Percentiles rank a stretch among this genome's conserved stretches.
Evolutionary conservation across 2,113 vertebrate species (phyloP).

Genomic region (Laticauda colubrina): DNA sequence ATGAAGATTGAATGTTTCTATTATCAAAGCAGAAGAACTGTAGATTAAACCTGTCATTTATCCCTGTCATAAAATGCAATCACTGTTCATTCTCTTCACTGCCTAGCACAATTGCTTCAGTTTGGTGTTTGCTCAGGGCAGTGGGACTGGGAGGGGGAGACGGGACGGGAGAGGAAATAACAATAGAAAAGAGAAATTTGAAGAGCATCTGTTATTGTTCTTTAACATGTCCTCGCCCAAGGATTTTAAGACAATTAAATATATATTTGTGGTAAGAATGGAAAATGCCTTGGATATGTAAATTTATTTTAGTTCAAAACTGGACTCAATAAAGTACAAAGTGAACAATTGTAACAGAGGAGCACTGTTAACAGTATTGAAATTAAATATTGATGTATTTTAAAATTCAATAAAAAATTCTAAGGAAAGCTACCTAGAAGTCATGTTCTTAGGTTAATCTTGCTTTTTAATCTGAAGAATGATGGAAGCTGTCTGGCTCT

Average conservation of each 20-base stretch:
- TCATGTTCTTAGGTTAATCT: conserved; percentile 68
- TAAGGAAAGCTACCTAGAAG: conserved; percentile 59
- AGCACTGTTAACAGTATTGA: conserved; percentile 39
- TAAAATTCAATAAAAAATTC: conserved; percentile 63
- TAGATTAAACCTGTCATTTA: conserved; percentile 63
- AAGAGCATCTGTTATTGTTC: background rate
- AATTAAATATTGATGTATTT: conserved; percentile 53
- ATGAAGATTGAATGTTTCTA: conserved; percentile 62
- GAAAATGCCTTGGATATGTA: background rate
- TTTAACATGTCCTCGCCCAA: conserved; percentile 33
- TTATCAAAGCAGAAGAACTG: conserved; percentile 57
- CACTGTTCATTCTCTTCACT: conserved; percentile 49
- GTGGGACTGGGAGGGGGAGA: background rate
- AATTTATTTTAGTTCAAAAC: background rate
- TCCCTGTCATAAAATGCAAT: conserved; percentile 58
- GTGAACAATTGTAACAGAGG: conserved; percentile 10
- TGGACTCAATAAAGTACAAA: background rate
- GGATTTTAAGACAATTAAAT: conserved; percentile 41
- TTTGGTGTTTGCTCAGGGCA: conserved; percentile 42
- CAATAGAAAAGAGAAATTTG: conserved; percentile 33
- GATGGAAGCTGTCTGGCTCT: conserved; percentile 63
- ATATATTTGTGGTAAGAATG: conserved; percentile 24
- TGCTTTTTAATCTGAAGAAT: conserved; percentile 66
- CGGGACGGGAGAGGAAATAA: conserved; percentile 1
- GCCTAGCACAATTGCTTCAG: conserved; percentile 31